These are phyloP conservation scores for Diplodus sargus DNA, from an alignment of 2,797 vertebrate genomes.

Conservation along the genomic window DNA sequence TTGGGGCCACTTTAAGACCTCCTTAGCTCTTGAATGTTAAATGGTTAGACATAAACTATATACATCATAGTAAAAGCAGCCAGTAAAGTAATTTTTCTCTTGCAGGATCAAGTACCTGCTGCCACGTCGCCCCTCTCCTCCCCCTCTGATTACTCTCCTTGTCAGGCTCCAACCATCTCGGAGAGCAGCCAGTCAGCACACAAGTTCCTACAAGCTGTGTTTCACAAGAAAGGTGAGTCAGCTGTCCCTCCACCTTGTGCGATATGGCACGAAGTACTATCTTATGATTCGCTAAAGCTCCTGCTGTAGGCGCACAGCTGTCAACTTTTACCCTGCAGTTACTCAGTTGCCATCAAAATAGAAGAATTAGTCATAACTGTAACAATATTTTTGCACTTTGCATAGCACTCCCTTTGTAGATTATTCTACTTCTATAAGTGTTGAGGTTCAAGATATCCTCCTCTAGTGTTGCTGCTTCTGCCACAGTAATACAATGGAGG, in stretches of 20 bases:
- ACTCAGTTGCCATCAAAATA: not conserved
- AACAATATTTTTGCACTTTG: not conserved
- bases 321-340: not conserved
- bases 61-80: not conserved
- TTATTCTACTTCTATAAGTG: not conserved
- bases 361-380: not conserved
- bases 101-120: conserved; percentile 90
- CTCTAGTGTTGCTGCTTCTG: not conserved
- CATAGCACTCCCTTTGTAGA: not conserved
- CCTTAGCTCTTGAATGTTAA: not conserved
- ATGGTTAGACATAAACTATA: not conserved
- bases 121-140: conserved; percentile 93
- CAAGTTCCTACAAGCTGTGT: conserved; percentile 98
- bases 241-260: not conserved
- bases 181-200: conserved; percentile 98
- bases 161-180: conserved; percentile 94
- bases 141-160: conserved; percentile 93
- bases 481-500: not conserved
- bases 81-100: not conserved
- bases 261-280: not conserved
- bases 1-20: not conserved
- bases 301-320: no score
- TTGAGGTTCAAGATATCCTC: not conserved
- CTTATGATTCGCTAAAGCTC: not conserved
- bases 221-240: conserved; percentile 95